Conservation (phyloP, 2,888 invertebrate genomes). For the Prenolepis imparis region DNA sequence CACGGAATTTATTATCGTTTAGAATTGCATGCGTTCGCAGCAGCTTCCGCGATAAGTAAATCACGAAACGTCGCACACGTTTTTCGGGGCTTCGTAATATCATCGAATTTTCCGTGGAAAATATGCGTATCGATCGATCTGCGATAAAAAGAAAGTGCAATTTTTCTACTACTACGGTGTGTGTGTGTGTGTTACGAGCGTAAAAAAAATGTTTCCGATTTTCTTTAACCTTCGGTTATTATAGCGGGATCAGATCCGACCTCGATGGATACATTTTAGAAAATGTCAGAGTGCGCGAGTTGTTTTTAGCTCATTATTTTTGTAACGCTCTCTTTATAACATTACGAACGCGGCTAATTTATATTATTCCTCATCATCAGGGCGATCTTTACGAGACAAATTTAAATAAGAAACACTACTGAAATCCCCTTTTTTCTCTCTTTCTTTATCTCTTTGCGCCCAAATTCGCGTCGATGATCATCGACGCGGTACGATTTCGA, state of each 20-base stretch:
- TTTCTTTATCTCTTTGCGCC: not conserved
- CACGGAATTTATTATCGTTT: not conserved
- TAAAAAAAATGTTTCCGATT: conserved; percentile 10
- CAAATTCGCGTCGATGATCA: not conserved
- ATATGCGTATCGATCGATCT: not conserved
- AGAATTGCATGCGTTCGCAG: not conserved
- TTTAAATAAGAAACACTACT: not conserved
- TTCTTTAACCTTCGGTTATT: conserved; percentile 28
- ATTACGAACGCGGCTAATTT: not conserved
- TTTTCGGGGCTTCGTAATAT: not conserved
- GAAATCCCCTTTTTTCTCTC: not conserved
- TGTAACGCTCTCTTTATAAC: conserved; percentile 42
- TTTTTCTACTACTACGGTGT: not conserved
- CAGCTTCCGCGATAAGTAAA: not conserved
- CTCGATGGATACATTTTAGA: conserved; percentile 38
- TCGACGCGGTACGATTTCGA: conserved; percentile 2
- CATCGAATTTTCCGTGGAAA: not conserved
- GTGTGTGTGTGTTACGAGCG: not conserved
- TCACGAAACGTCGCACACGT: not conserved
- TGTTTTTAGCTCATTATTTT: conserved; percentile 57
- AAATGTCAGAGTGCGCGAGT: conserved; percentile 54
- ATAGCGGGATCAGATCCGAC: conserved; percentile 32
- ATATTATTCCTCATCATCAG: not conserved
- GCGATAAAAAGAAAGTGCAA: not conserved
- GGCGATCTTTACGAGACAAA: not conserved